Evolutionary conservation across 1,140 invertebrate species (phyloP).

Genomic region (Charaxes varanes): DNA sequence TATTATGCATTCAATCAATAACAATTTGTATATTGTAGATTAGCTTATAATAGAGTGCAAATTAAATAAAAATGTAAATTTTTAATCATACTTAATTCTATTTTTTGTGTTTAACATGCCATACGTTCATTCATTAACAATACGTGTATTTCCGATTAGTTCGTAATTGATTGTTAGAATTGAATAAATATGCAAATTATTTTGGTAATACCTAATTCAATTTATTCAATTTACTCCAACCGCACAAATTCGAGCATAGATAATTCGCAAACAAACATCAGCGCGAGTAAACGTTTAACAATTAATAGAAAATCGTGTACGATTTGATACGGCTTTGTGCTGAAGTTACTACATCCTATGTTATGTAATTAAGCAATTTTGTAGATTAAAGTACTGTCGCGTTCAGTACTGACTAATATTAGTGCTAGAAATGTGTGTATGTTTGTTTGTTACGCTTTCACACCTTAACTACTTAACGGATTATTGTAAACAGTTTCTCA

Average conservation of each 20-base stretch:
- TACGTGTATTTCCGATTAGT: too few species aligned
- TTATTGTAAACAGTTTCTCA: too few species aligned
- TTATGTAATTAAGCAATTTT: slow-evolving; percentile 10
- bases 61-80: too few species aligned
- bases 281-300: slow-evolving; percentile 1
- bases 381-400: slow-evolving; percentile 5
- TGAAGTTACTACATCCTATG: slow-evolving; percentile 12
- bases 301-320: slow-evolving; percentile 9
- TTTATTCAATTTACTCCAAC: too few species aligned
- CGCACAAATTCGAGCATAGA: slow-evolving; percentile 1
- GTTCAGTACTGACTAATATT: slow-evolving; percentile 8
- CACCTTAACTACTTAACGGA: too few species aligned
- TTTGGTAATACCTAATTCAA: too few species aligned
- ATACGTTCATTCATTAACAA: not conserved
- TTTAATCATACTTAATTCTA: not conserved
- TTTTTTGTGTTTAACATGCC: not conserved
- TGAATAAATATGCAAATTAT: not conserved
- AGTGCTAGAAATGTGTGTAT: too few species aligned
- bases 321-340: slow-evolving; percentile 9
- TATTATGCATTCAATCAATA: too few species aligned
- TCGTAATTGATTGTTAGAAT: too few species aligned
- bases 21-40: too few species aligned
- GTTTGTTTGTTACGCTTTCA: too few species aligned
- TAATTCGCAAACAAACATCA: slow-evolving; percentile 5
- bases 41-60: too few species aligned